Percentiles rank a stretch among this genome's conserved stretches.
Evolutionary conservation across 2,888 invertebrate species (phyloP).

Genomic region (Coecobrya sp.): DNA sequence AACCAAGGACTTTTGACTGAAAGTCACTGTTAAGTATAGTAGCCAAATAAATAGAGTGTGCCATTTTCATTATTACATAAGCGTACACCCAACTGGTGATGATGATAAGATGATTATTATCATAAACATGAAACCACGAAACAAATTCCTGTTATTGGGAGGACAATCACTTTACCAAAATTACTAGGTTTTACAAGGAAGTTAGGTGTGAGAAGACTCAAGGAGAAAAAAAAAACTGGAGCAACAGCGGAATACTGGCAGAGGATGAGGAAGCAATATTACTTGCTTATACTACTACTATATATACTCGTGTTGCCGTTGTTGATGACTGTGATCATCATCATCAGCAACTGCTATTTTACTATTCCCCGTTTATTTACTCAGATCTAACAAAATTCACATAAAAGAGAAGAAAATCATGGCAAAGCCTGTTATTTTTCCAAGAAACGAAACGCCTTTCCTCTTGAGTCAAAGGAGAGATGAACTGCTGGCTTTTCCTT

Average conservation of each 20-base stretch:
- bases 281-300: not conserved
- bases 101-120: constrained; percentile 75
- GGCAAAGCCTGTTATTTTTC: constrained; percentile 78
- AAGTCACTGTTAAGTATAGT: constrained; percentile 55
- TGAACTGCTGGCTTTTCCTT: constrained; percentile 20
- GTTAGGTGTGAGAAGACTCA: constrained; percentile 76
- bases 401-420: constrained; percentile 75
- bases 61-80: constrained; percentile 71
- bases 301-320: constrained; percentile 6
- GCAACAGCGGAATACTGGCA: constrained; percentile 21
- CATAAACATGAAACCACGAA: constrained; percentile 78
- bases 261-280: constrained; percentile 39
- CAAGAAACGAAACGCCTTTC: constrained; percentile 81
- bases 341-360: constrained; percentile 53
- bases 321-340: constrained; percentile 60
- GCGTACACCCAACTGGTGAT: constrained; percentile 62
- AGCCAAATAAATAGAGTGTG: constrained; percentile 64
- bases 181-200: constrained; percentile 79
- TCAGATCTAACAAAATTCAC: constrained; percentile 72
- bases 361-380: constrained; percentile 73
- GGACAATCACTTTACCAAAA: constrained; percentile 81
- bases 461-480: constrained; percentile 73
- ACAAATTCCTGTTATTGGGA: constrained; percentile 80
- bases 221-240: constrained; percentile 77
- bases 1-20: not conserved